phyloP scores from a whole-genome alignment of 1,140 invertebrate genomes.

The Scaptodrosophila lebanonensis region DNA sequence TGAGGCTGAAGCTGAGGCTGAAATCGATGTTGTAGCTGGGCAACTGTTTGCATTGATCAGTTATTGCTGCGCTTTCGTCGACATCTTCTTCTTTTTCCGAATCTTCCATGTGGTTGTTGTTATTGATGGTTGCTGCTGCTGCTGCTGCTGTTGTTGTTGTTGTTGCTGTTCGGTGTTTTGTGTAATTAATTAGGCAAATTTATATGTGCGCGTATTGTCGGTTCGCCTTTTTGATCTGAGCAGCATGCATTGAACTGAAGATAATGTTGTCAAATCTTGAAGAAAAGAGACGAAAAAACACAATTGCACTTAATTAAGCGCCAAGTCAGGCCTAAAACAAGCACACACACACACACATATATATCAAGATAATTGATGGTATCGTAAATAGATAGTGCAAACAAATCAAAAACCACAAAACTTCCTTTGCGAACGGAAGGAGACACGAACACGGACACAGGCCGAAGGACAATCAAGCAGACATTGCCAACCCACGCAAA shows the following conservation, averaged over 20 bases:
- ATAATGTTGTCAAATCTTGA: conserved; percentile 62
- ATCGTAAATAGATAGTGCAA: conserved; percentile 43
- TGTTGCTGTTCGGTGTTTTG: conserved; percentile 40
- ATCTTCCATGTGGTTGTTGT: conserved; percentile 10
- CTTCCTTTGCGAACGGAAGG: conserved; percentile 41
- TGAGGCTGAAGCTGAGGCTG: no score
- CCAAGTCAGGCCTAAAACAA: conserved; percentile 48
- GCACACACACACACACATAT: conserved; percentile 2
- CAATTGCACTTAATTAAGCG: conserved; percentile 68
- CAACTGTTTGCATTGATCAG: conserved; percentile 64
- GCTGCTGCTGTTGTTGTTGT: conserved; percentile 2
- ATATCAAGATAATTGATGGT: conserved; percentile 48
- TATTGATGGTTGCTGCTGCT: neutral
- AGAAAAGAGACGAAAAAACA: conserved; percentile 10
- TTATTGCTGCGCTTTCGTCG: conserved; percentile 58
- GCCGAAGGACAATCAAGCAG: neutral
- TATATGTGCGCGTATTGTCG: conserved; percentile 29
- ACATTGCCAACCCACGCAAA: conserved; percentile 22
- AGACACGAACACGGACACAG: neutral
- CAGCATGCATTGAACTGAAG: conserved; percentile 41
- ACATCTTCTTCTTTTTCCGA: conserved; percentile 9
- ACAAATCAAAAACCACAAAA: conserved; percentile 70
- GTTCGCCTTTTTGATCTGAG: conserved; percentile 36
- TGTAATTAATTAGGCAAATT: conserved; percentile 74
- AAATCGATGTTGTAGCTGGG: neutral